These are phyloP conservation scores for Lagopus muta DNA, from an alignment of 2,113 vertebrate species.

Conservation along the genomic window DNA sequence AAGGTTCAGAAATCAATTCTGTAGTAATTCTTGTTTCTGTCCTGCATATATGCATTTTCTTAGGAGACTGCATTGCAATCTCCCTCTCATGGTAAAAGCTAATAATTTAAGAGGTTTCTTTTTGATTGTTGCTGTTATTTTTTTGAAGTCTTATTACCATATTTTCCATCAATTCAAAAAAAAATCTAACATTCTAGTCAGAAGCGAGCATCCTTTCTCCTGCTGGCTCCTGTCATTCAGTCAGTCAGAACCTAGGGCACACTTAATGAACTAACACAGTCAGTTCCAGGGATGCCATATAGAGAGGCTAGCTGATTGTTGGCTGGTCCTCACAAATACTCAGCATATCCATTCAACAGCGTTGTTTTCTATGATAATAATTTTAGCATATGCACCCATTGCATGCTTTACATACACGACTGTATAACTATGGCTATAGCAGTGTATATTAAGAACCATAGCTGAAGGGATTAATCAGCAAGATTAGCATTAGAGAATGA, in stretches of 20 bases:
- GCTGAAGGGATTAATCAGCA: not conserved
- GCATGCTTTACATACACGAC: not conserved
- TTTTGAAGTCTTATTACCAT: not conserved
- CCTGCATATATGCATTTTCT: not conserved
- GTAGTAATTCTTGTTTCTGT: not conserved
- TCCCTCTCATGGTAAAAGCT: not conserved
- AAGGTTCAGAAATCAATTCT: constrained; percentile 42
- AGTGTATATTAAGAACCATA: rapidly evolving
- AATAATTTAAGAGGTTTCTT: not conserved
- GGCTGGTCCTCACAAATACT: not conserved
- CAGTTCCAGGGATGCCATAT: not conserved
- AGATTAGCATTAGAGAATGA: not conserved
- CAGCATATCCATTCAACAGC: not conserved
- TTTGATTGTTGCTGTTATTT: no score
- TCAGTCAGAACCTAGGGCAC: not conserved
- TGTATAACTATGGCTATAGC: not conserved
- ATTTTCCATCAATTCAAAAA: not conserved
- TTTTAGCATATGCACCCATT: not conserved
- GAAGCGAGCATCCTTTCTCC: not conserved
- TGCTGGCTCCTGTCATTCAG: not conserved
- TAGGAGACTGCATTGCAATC: not conserved
- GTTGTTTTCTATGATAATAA: not conserved
- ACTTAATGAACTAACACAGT: not conserved
- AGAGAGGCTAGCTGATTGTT: not conserved
- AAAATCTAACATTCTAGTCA: not conserved